A percentile compares a stretch with the other conserved stretches of the same genome.
Evolutionary conservation across 2,113 vertebrate species (phyloP).

Genomic region (Callipepla californica): DNA sequence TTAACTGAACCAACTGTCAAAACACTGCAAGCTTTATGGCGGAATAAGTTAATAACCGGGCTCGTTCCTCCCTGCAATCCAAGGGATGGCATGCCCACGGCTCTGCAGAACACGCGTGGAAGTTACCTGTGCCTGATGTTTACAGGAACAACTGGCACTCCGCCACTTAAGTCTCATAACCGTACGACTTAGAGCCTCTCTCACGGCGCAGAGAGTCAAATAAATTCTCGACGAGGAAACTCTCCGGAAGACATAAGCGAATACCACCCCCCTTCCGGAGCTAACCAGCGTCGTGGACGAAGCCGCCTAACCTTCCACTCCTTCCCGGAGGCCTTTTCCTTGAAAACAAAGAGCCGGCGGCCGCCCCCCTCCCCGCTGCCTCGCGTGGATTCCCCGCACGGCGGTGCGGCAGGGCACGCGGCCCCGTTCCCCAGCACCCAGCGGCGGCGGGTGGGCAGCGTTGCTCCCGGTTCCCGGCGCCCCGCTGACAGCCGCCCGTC

Average conservation of each 20-base stretch:
- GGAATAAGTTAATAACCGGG: neutral
- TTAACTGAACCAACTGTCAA: constrained; percentile 58
- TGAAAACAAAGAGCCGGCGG: constrained; percentile 45
- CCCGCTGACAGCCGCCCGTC: too few relatives aligned
- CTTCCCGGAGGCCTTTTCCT: neutral
- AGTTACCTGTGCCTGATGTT: constrained; percentile 44
- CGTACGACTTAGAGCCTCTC: neutral
- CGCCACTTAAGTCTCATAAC: neutral
- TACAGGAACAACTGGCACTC: neutral
- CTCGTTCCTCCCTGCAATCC: neutral
- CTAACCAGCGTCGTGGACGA: neutral
- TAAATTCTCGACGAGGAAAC: constrained; percentile 18
- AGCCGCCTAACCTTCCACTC: neutral
- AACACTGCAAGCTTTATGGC: neutral
- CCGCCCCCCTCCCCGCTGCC: neutral
- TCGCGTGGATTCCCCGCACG: neutral
- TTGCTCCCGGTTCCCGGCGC: too few relatives aligned
- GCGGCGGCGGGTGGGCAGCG: too few relatives aligned
- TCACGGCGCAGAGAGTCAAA: neutral
- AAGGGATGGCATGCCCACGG: neutral
- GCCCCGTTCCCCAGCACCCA: too few relatives aligned
- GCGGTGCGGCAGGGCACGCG: neutral
- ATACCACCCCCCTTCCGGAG: neutral
- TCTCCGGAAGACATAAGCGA: constrained; percentile 23
- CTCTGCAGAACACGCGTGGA: neutral